phyloP scores from a whole-genome alignment of 1,140 invertebrate genomes.

The Drosophila truncata region DNA sequence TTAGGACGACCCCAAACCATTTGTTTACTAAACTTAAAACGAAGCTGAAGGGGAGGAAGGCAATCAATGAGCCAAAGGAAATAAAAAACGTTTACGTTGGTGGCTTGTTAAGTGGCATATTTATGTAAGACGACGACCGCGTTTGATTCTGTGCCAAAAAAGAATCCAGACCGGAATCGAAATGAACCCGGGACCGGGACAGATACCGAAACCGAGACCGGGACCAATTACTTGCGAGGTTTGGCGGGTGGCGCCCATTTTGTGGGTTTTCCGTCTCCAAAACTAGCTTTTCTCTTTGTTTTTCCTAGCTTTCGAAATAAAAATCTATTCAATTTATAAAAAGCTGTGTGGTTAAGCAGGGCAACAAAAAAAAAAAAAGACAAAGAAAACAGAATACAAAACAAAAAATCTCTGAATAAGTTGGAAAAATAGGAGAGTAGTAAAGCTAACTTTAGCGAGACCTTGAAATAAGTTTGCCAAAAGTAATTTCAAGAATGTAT shows the following conservation, averaged over 20 bases:
- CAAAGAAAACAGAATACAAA: constrained; percentile 4
- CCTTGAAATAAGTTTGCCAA: constrained; percentile 1
- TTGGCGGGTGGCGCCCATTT: constrained; percentile 31
- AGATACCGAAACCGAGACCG: constrained; percentile 8
- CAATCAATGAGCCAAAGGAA: constrained; percentile 47
- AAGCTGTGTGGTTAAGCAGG: constrained; percentile 25
- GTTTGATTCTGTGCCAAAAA: constrained; percentile 61
- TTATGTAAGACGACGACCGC: constrained; percentile 58
- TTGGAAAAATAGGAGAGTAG: neutral
- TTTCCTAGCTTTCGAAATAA: constrained; percentile 33
- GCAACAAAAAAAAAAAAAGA: neutral
- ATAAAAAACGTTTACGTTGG: constrained; percentile 56
- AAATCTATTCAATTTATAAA: constrained; percentile 49
- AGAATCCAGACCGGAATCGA: constrained; percentile 50
- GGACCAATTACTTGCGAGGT: constrained; percentile 65
- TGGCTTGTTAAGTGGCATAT: constrained; percentile 74
- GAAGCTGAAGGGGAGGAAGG: constrained; percentile 11
- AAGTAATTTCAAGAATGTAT: neutral
- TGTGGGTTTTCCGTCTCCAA: constrained; percentile 36
- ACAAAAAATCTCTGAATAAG: constrained; percentile 12
- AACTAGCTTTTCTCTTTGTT: constrained; percentile 21
- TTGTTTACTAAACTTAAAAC: constrained; percentile 36
- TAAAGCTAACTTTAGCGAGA: neutral
- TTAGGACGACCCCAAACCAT: constrained; percentile 4
- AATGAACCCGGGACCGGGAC: constrained; percentile 34